Evolutionary conservation across 2,797 vertebrate genomes (phyloP).

Genomic region (Aphelocoma californica): DNA sequence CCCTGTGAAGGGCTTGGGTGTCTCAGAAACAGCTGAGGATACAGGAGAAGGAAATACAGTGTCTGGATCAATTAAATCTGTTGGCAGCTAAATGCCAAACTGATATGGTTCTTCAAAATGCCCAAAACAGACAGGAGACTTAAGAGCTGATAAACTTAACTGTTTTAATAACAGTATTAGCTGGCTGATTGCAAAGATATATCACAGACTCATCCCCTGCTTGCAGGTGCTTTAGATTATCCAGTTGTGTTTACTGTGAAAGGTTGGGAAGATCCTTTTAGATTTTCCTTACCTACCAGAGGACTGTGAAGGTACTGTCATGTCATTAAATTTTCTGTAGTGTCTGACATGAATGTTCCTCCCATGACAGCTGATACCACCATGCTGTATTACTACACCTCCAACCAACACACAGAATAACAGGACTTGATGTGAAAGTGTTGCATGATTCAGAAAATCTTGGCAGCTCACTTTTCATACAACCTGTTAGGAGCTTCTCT

Average conservation of each 20-base stretch:
- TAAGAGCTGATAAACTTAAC: slow-evolving; percentile 33
- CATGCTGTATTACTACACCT: slow-evolving; percentile 10
- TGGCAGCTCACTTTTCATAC: slow-evolving; percentile 23
- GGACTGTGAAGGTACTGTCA: slow-evolving; percentile 57
- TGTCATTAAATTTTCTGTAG: slow-evolving; percentile 2
- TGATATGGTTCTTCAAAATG: not conserved
- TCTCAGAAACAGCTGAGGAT: not conserved
- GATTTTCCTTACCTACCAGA: slow-evolving; percentile 45
- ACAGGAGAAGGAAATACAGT: not conserved
- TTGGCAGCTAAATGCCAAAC: slow-evolving; percentile 25
- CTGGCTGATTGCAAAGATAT: slow-evolving; percentile 12
- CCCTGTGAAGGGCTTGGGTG: not conserved
- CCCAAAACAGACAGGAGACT: not conserved
- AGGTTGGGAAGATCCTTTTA: slow-evolving; percentile 52
- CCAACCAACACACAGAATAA: slow-evolving; percentile 13
- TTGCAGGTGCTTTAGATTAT: slow-evolving; percentile 50
- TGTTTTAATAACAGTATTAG: slow-evolving; percentile 59
- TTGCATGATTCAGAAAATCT: not conserved
- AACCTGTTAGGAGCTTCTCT: slow-evolving; percentile 19
- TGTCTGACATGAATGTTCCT: slow-evolving; percentile 42
- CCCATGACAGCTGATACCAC: not conserved
- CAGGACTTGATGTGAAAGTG: not conserved
- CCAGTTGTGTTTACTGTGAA: slow-evolving; percentile 62
- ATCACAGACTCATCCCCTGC: slow-evolving; percentile 19
- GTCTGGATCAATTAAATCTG: not conserved